A percentile compares a stretch with the other conserved stretches of the same genome.
These are phyloP conservation scores for Atrichornis clamosus DNA, from an alignment of 2,113 vertebrate genomes.

Conservation along the genomic window DNA sequence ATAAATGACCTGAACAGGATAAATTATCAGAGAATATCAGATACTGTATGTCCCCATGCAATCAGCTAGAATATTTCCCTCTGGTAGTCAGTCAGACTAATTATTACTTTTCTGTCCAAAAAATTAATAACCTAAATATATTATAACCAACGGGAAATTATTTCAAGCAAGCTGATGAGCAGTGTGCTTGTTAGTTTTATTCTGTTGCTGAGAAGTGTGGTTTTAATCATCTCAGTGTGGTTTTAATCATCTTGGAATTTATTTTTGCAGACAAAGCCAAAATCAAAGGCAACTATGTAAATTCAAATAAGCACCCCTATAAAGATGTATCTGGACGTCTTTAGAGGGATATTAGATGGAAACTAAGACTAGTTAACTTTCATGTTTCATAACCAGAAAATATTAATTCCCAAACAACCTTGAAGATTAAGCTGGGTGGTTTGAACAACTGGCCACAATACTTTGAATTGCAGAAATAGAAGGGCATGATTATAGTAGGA, in stretches of 20 bases:
- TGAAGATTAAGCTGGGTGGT: neutral
- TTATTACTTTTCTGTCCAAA: slow-evolving; percentile 51
- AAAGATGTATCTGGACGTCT: neutral
- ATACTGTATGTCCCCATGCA: neutral
- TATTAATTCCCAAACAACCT: neutral
- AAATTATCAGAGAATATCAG: neutral
- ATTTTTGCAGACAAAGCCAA: neutral
- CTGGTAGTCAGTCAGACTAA: slow-evolving; percentile 48
- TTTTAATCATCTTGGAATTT: slow-evolving; percentile 33
- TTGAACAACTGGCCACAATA: neutral
- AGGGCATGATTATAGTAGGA: neutral
- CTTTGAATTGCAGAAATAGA: neutral
- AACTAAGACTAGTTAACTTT: neutral
- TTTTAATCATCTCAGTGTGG: slow-evolving; percentile 36
- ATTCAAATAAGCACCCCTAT: neutral
- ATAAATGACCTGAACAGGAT: neutral
- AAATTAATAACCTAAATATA: slow-evolving; percentile 46
- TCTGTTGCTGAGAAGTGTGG: neutral
- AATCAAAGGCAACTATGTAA: slow-evolving; percentile 20
- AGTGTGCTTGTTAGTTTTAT: neutral
- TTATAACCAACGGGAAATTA: neutral
- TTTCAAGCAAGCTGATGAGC: slow-evolving; percentile 1
- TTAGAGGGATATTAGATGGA: neutral
- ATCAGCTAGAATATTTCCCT: neutral
- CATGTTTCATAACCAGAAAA: neutral